Evolutionary conservation across 2,888 invertebrate genomes (phyloP).

Genomic region (Aradus depressus): DNA sequence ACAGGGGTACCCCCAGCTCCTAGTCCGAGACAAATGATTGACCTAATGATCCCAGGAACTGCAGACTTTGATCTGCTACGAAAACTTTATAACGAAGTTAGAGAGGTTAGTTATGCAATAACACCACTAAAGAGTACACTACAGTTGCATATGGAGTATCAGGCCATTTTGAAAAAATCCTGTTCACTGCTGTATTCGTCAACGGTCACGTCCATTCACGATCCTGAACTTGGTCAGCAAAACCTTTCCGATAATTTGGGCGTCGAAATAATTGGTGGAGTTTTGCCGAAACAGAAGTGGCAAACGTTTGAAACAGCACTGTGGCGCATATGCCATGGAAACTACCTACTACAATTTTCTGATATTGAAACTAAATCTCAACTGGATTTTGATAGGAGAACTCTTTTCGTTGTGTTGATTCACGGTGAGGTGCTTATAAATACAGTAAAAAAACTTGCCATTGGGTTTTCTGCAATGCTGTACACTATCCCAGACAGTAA

Average conservation of each 20-base stretch:
- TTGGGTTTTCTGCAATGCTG: slow-evolving; percentile 82
- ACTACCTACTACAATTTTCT: slow-evolving; percentile 6
- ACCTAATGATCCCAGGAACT: slow-evolving; percentile 57
- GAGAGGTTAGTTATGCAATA: slow-evolving; percentile 4
- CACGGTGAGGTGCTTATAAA: slow-evolving; percentile 87
- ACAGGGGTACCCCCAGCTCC: slow-evolving; percentile 50
- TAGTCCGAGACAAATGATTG: slow-evolving; percentile 73
- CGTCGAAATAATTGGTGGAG: slow-evolving; percentile 10
- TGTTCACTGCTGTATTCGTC: background rate
- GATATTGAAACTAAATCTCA: slow-evolving; percentile 4
- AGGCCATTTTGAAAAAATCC: slow-evolving; percentile 10
- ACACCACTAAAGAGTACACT: slow-evolving; percentile 7
- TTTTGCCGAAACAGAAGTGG: slow-evolving; percentile 7
- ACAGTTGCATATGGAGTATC: slow-evolving; percentile 9
- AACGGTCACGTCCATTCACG: no score
- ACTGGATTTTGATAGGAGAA: slow-evolving; percentile 2
- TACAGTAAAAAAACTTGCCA: slow-evolving; percentile 85
- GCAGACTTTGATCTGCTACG: slow-evolving; percentile 11
- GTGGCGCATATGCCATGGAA: slow-evolving; percentile 14
- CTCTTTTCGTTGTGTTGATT: slow-evolving; percentile 73
- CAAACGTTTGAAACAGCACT: slow-evolving; percentile 9
- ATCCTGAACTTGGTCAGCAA: no score
- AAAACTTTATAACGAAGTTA: slow-evolving; percentile 9
- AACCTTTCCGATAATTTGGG: background rate
- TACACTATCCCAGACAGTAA: slow-evolving; percentile 74